These are phyloP conservation scores for Tautogolabrus adspersus DNA, from an alignment of 2,113 vertebrate species.

Conservation along the genomic window DNA sequence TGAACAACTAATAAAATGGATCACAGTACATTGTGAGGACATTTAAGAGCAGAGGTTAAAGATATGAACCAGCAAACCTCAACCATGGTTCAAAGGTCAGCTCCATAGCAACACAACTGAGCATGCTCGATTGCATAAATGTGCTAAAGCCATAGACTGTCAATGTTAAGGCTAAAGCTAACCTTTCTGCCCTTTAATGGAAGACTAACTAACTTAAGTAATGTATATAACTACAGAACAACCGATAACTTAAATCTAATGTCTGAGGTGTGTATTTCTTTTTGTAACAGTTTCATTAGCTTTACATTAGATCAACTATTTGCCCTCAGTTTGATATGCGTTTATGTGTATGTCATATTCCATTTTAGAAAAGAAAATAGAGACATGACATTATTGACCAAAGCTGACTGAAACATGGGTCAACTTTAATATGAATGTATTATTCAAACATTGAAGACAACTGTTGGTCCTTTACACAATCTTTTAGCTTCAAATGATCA, in stretches of 20 bases:
- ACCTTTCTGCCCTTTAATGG: too few species aligned
- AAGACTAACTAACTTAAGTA: neutral
- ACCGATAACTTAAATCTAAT: too few species aligned
- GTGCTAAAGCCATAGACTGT: too few species aligned
- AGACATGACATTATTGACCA: neutral
- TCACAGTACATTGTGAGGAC: neutral
- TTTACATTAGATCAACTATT: neutral
- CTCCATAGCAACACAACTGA: neutral
- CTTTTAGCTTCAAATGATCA: too few species aligned
- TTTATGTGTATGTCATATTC: neutral
- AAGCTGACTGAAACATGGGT: neutral
- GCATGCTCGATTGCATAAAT: neutral
- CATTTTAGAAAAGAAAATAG: neutral
- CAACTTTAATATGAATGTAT: neutral
- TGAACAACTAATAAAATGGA: neutral
- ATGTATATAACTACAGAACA: too few species aligned
- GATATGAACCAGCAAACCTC: constrained; percentile 8
- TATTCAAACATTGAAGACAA: too few species aligned
- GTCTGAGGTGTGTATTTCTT: neutral
- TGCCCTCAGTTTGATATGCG: neutral
- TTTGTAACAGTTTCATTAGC: neutral
- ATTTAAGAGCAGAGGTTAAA: neutral
- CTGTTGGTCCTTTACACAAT: too few species aligned
- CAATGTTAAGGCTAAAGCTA: neutral
- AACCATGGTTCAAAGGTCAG: constrained; percentile 42